Conservation (phyloP, 37 sponge, comb jelly and placozoan species). For the Ephydatia muelleri region DNA sequence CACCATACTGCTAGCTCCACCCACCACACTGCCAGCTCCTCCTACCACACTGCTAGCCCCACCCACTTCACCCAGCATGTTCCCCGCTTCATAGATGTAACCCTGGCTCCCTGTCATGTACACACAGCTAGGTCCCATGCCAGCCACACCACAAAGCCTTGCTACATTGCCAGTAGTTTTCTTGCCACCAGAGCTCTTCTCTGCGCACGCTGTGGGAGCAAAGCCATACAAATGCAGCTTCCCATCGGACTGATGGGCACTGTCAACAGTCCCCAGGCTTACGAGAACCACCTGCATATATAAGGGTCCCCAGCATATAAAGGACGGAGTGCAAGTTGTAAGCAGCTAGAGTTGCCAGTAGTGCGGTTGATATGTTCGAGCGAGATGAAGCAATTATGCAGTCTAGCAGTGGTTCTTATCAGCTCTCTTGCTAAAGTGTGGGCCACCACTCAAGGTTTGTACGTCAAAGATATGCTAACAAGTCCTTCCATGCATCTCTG, state of each 20-base stretch:
- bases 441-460: not conserved
- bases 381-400: not conserved
- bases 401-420: not conserved
- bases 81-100: not conserved
- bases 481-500: not conserved
- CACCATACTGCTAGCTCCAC: slow-evolving; percentile 1
- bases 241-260: not conserved
- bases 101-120: too few relatives aligned
- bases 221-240: not conserved
- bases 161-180: too few relatives aligned
- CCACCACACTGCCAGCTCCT: too few relatives aligned
- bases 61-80: too few relatives aligned
- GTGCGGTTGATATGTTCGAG: not conserved
- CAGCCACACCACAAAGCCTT: too few relatives aligned
- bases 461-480: not conserved
- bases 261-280: not conserved
- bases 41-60: too few relatives aligned
- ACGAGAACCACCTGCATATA: not conserved
- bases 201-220: not conserved
- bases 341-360: too few relatives aligned
- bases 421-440: not conserved
- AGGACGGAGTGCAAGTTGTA: not conserved
- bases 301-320: not conserved
- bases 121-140: too few relatives aligned
- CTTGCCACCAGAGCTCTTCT: not conserved